These are phyloP conservation scores for Microcebus tavaratra DNA, from an alignment of 2,113 vertebrate genomes.

Conservation along the genomic window DNA sequence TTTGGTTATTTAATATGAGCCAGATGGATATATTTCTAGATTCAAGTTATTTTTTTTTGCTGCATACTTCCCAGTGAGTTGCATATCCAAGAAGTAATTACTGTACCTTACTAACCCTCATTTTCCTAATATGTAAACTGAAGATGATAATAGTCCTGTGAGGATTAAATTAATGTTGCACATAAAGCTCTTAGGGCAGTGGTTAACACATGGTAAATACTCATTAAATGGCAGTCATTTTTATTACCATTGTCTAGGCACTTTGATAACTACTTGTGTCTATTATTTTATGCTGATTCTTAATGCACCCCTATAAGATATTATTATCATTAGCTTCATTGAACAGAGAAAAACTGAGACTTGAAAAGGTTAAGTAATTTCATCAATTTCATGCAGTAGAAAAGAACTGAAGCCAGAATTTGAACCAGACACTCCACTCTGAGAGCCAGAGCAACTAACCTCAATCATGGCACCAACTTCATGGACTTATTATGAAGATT, in stretches of 20 bases:
- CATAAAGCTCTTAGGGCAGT: neutral
- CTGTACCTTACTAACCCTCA: neutral
- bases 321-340: neutral
- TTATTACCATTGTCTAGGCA: neutral
- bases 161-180: neutral
- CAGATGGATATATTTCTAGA: neutral
- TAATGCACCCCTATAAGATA: neutral
- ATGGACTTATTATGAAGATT: neutral
- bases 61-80: neutral
- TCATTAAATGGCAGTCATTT: neutral
- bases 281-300: neutral
- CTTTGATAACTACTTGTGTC: neutral
- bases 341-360: neutral
- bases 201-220: neutral
- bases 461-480: neutral
- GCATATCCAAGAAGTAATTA: neutral
- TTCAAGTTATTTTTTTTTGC: neutral
- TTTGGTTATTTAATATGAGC: slow-evolving; percentile 19
- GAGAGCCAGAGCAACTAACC: neutral
- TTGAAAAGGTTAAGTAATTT: neutral
- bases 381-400: neutral
- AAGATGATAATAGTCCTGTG: neutral
- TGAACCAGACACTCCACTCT: neutral
- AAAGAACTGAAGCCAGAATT: neutral
- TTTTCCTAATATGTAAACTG: neutral